phyloP scores from a whole-genome alignment of 64 coral and sea anemone genomes.

The Montipora capricornis region DNA sequence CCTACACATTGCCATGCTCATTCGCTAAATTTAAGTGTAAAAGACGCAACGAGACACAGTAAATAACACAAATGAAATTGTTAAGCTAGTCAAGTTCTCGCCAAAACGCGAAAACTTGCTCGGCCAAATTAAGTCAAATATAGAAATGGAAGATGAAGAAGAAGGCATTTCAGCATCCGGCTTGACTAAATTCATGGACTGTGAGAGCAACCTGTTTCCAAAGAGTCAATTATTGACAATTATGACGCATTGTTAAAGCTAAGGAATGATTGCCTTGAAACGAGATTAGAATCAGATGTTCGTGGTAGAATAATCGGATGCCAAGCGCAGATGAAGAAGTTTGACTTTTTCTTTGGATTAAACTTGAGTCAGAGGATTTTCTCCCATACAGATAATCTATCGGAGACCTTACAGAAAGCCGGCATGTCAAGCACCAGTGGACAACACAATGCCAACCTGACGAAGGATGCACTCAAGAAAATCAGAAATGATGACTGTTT shows the following conservation, averaged over 20 bases:
- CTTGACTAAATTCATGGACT: conserved; percentile 34
- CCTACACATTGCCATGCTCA: conserved; percentile 40
- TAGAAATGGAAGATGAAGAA: conserved; percentile 21
- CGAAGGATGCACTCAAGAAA: conserved; percentile 13
- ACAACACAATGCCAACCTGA: conserved; percentile 30
- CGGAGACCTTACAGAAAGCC: conserved; percentile 29
- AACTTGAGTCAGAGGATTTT: conserved; percentile 23
- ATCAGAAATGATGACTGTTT: conserved; percentile 37
- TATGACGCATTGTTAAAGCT: conserved; percentile 21
- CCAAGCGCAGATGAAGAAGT: conserved; percentile 41
- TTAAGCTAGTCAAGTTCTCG: conserved; percentile 61
- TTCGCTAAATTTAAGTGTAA: conserved; percentile 23
- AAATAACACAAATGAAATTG: conserved; percentile 33
- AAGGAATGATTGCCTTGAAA: conserved; percentile 1
- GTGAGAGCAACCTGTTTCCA: neutral
- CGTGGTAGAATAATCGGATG: conserved; percentile 22
- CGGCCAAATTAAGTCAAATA: conserved; percentile 47
- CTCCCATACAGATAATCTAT: conserved; percentile 32
- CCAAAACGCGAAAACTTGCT: conserved; percentile 38
- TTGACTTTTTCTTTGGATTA: conserved; percentile 30
- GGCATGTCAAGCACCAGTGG: conserved; percentile 7
- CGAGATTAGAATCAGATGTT: conserved; percentile 33
- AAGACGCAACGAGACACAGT: conserved; percentile 37
- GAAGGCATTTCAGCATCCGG: conserved; percentile 31
- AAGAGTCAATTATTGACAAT: conserved; percentile 2